These are phyloP conservation scores for Rhabdornis inornatus DNA, from an alignment of 2,113 vertebrate species.

Conservation along the genomic window DNA sequence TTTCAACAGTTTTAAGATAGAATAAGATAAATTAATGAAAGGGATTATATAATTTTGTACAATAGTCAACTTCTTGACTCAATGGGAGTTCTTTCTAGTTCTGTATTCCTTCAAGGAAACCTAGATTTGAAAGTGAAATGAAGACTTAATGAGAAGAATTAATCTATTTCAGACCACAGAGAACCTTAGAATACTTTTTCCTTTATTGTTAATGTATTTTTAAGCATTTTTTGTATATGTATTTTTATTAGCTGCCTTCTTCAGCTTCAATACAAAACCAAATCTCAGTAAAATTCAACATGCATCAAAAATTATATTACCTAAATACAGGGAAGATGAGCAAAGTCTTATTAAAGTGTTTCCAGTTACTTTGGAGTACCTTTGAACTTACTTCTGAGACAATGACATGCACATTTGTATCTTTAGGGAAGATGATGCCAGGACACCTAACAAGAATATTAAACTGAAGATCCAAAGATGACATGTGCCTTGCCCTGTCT, in stretches of 20 bases:
- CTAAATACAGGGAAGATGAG: neutral
- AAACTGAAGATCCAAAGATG: neutral
- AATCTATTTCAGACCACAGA: neutral
- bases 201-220: neutral
- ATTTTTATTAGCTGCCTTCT: neutral
- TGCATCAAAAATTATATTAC: neutral
- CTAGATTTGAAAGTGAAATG: slow-evolving; percentile 23
- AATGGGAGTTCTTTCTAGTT: neutral
- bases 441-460: neutral
- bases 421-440: neutral
- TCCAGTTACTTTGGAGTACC: neutral
- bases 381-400: slow-evolving; percentile 5
- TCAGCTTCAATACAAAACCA: neutral
- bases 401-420: neutral
- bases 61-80: neutral
- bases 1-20: neutral
- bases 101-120: neutral
- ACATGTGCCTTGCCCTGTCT: neutral
- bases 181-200: neutral
- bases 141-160: neutral
- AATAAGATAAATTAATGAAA: neutral
- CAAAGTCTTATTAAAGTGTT: neutral
- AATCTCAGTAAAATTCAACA: neutral
- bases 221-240: neutral
- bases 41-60: neutral